Percentiles rank a stretch among this genome's conserved stretches.
These are phyloP conservation scores for Folsomia manolachei DNA, from an alignment of 2,888 invertebrate genomes.

Conservation along the genomic window DNA sequence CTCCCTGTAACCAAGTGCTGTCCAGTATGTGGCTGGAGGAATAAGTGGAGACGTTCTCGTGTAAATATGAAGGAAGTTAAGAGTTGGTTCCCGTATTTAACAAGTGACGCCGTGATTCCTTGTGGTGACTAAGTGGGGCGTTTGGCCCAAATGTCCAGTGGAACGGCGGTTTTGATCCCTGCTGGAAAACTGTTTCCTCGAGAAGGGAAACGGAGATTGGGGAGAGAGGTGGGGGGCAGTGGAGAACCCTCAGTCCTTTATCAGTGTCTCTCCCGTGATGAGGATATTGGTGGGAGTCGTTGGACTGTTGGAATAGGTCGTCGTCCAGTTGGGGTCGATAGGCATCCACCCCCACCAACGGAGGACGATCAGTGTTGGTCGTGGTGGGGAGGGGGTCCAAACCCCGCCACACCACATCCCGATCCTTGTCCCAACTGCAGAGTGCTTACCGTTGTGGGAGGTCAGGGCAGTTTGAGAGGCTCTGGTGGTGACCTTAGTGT, in stretches of 20 bases:
- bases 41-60: no score
- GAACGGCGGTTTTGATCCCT: conserved; percentile 34
- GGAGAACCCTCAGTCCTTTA: neutral
- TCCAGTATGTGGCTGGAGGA: no score
- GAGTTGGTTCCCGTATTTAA: no score
- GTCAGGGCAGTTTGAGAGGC: neutral
- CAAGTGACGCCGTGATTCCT: no score
- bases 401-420: conserved; percentile 9
- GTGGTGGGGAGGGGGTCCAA: conserved; percentile 34
- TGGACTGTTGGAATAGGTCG: neutral
- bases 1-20: no score
- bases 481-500: neutral
- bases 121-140: neutral
- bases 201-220: neutral
- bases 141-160: conserved; percentile 35
- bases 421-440: neutral
- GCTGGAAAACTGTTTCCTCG: conserved; percentile 29
- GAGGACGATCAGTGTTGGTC: conserved; percentile 34
- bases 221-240: neutral
- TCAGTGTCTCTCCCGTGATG: neutral
- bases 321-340: no score
- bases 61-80: no score
- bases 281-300: neutral
- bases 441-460: conserved; percentile 9
- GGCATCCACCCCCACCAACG: neutral